Evolutionary conservation across 1,140 invertebrate species (phyloP).

Genomic region (Teleogryllus occipitalis): DNA sequence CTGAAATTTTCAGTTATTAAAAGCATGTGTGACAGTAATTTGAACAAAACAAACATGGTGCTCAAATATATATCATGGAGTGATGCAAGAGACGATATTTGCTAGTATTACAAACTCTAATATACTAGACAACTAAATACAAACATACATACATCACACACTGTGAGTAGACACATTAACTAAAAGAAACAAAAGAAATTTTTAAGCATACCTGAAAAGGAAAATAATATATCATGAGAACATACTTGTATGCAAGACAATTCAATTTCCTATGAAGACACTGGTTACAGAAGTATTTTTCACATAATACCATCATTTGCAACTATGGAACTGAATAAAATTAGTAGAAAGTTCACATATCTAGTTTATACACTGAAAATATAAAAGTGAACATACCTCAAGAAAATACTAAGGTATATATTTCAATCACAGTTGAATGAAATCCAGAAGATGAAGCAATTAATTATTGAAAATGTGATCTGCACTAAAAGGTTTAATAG

Average conservation of each 20-base stretch:
- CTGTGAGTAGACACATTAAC: background rate
- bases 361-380: background rate
- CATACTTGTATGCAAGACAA: background rate
- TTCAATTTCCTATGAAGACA: background rate
- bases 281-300: background rate
- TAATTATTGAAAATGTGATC: no score
- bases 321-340: background rate
- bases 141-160: background rate
- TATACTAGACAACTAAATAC: background rate
- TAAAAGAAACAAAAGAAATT: background rate
- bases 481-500: no score
- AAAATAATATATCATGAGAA: background rate
- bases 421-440: no score
- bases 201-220: background rate
- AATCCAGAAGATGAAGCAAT: no score
- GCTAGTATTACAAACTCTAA: background rate
- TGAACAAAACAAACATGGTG: background rate
- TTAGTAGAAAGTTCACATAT: background rate
- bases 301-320: background rate
- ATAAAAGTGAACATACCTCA: background rate
- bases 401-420: no score
- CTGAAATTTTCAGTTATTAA: background rate
- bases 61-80: background rate
- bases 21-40: background rate
- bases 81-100: background rate